These are phyloP conservation scores for Arremon aurantiirostris DNA, from an alignment of 2,797 vertebrate species.

Conservation along the genomic window DNA sequence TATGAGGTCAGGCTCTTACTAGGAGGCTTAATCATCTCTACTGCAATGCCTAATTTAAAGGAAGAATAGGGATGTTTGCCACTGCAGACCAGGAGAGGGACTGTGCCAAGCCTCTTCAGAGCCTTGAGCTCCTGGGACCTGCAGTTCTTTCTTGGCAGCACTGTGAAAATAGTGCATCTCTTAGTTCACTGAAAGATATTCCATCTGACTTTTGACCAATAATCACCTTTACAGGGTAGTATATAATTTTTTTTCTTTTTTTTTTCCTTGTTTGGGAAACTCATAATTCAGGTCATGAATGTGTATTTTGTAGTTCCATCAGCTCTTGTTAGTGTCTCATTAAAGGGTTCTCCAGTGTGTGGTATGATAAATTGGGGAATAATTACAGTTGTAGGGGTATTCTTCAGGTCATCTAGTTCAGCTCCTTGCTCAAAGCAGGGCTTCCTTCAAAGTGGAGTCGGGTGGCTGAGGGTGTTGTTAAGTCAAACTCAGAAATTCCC, in stretches of 20 bases:
- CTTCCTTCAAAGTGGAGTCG: neutral
- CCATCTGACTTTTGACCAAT: neutral
- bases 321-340: neutral
- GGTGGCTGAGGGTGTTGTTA: neutral
- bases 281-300: neutral
- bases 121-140: neutral
- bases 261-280: neutral
- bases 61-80: neutral
- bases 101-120: neutral
- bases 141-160: neutral
- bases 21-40: neutral
- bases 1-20: neutral
- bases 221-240: neutral
- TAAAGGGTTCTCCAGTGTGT: neutral
- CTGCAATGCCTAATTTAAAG: neutral
- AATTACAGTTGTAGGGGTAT: neutral
- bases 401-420: neutral
- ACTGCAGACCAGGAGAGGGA: neutral
- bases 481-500: constrained; percentile 22
- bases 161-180: neutral
- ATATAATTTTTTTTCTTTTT: too few relatives aligned
- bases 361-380: neutral
- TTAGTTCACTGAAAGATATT: neutral
- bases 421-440: neutral
- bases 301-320: neutral